Evolutionary conservation across 2,888 invertebrate genomes (phyloP), one percentile per base, ranked within the genome.

Genomic region (Tenthredo distinguenda): DNA sequence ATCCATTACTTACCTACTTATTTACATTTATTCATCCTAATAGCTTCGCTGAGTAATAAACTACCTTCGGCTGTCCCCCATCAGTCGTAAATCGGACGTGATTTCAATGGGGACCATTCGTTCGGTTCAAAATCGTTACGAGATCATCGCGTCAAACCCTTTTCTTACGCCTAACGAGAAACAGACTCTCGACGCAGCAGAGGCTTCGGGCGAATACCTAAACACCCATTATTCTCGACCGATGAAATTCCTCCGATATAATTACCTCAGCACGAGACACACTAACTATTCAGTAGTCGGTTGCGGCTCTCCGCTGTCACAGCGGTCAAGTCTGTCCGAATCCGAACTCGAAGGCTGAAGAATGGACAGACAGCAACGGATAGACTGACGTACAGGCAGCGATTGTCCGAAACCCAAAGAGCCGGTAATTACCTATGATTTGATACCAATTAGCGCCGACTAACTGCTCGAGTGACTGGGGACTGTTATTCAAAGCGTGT

Each of bases 71-170:
- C 31, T 6, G 3, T 34, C 31, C 1, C 1, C 26, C 65, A 15
- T 65, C 21, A 10, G 76, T 55, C 18, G 77, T 77, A 77, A 55
- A 77, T 77, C 31, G 55, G 34, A 77, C 50, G 34, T n/a, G 77
- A 55, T 34, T 77, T 47, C 50, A 77, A 77, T 55, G 18, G 9
- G 18, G 55, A n/a, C 9, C 21, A 18, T 34, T 21, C 18, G 55
- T n/a, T 72, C 47, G 31, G 15, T 50, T 15, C 1, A n/a, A 55
- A 37, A 62, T 81, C 62, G 43, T 81, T 81, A 81, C 81, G 21
- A 40, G 40, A 81, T 81, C 62, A 40, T 81, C 40, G 65, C 81
- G 81, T 81, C 81, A 81, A 65, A 62, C 62, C 62, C 81, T 62
- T 62, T 81, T 40, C 65, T 43, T 26, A 31, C 55, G 1, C 72